Evolutionary conservation across 2,113 vertebrate species (phyloP), one percentile per base, ranked within the genome.

Genomic region (Rhabdomys dilectus): DNA sequence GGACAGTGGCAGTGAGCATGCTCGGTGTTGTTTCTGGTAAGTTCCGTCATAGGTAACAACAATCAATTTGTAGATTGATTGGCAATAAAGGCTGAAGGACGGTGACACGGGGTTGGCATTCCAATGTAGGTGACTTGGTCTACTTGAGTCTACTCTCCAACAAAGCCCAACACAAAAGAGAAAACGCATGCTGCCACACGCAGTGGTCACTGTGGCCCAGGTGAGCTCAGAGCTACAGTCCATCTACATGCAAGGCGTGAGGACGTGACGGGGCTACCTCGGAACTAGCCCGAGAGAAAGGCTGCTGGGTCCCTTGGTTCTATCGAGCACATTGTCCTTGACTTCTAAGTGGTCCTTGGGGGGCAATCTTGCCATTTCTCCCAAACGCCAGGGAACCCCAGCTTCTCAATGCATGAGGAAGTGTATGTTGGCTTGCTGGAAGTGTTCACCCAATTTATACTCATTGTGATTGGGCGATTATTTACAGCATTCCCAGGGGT

Each of bases 381-480:
- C 64, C 66, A 56, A 64, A 62, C 3, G 13, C 82, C 68, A 68
- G 80, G 19, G 62, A 88, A 34, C 75, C 72, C 5, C 21, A 62
- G 84, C 89, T 88, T 78, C 80, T 89, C 92, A 64, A 58, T 93
- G 51, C 31, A n/a, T 26, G 0, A 96, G 96, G 91, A 97, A 36
- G 36, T 73, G 24, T 0, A 0, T 19, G 53, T 6, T 17, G 36
- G 21, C 91, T 96, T 73, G 68, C 64, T 62, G 89, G 76, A 92
- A 96, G 94, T 80, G 36, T 68, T 51, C 87, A 56, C 94, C 97
- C 93, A 82, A 86, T 94, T 97, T 96, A 97, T 89, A 45, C 86
- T 93, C 96, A 75, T 87, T 73, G 93, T 72, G 76, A 97, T 97
- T 96, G 58, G 13, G 90, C 93, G 89, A 88, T 90, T 96, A 98